Evolutionary conservation across 2,797 vertebrate species (phyloP).

Genomic region (Urocyon cinereoargenteus): DNA sequence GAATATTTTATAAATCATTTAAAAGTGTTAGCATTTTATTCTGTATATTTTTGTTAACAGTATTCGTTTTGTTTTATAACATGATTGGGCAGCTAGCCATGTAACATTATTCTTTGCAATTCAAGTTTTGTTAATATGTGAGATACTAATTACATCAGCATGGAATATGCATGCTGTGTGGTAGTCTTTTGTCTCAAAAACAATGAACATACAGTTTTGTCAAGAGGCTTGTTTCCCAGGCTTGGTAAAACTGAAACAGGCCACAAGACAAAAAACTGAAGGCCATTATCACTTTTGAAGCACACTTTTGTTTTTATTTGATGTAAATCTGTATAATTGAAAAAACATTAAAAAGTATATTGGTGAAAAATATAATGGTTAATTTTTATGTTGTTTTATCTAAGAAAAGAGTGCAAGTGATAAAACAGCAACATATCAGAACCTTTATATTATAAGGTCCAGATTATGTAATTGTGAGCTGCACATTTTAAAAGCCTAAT

Average conservation of each 20-base stretch:
- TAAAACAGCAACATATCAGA: not conserved
- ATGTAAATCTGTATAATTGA: slow-evolving; percentile 76
- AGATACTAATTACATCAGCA: slow-evolving; percentile 79
- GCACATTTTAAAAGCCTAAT: slow-evolving; percentile 34
- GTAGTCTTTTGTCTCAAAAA: slow-evolving; percentile 76
- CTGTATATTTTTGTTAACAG: slow-evolving; percentile 21
- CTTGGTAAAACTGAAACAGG: slow-evolving; percentile 71
- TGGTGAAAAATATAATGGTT: slow-evolving; percentile 82
- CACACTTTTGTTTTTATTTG: slow-evolving; percentile 76
- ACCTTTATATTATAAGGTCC: not conserved
- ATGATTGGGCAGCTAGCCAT: slow-evolving; percentile 74
- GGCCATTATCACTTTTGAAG: slow-evolving; percentile 38
- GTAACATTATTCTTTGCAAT: slow-evolving; percentile 61
- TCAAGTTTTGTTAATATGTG: slow-evolving; percentile 83
- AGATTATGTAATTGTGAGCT: slow-evolving; percentile 40
- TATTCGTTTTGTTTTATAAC: slow-evolving; percentile 73
- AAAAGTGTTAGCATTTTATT: slow-evolving; percentile 50
- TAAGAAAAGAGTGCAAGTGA: slow-evolving; percentile 65
- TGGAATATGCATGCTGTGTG: slow-evolving; percentile 69
- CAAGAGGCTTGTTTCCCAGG: slow-evolving; percentile 75
- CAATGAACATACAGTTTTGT: slow-evolving; percentile 80
- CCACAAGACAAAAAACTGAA: slow-evolving; percentile 74
- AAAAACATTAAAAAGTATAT: slow-evolving; percentile 82
- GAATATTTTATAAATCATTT: slow-evolving; percentile 48
- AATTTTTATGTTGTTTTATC: slow-evolving; percentile 83